Conservation (phyloP, 2,113 vertebrate genomes). For the Scolopax mira region DNA sequence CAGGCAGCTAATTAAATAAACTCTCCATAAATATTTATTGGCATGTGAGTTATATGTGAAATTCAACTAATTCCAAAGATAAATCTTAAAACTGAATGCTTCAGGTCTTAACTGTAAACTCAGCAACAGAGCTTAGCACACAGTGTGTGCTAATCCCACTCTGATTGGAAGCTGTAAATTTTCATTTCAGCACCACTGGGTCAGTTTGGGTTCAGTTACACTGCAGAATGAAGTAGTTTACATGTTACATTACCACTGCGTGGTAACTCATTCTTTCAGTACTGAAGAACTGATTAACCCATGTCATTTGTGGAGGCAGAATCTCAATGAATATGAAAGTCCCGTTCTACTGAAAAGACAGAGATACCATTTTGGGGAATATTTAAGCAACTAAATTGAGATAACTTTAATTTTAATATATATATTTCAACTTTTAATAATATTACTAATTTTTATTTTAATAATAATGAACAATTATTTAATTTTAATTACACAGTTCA, state of each 20-base stretch:
- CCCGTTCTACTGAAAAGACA: neutral
- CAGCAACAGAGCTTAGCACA: conserved; percentile 20
- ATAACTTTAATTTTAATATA: neutral
- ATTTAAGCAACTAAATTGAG: neutral
- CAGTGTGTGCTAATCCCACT: conserved; percentile 41
- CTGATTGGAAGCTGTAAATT: conserved; percentile 58
- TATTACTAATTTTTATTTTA: neutral
- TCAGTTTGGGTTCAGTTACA: conserved; percentile 33
- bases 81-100: conserved; percentile 28
- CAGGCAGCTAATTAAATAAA: neutral
- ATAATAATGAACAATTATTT: neutral
- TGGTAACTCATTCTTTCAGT: conserved; percentile 7
- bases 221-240: conserved; percentile 15
- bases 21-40: conserved; percentile 26
- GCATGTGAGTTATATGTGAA: neutral
- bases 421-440: neutral
- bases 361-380: neutral
- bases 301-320: neutral
- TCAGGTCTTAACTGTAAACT: conserved; percentile 45
- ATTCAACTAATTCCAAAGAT: neutral
- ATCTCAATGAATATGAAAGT: neutral
- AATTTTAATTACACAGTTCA: neutral
- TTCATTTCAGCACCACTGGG: conserved; percentile 57
- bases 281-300: neutral
- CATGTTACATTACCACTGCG: neutral